Evolutionary conservation across 2,888 invertebrate genomes (phyloP).

Genomic region (Corbicula japonica): DNA sequence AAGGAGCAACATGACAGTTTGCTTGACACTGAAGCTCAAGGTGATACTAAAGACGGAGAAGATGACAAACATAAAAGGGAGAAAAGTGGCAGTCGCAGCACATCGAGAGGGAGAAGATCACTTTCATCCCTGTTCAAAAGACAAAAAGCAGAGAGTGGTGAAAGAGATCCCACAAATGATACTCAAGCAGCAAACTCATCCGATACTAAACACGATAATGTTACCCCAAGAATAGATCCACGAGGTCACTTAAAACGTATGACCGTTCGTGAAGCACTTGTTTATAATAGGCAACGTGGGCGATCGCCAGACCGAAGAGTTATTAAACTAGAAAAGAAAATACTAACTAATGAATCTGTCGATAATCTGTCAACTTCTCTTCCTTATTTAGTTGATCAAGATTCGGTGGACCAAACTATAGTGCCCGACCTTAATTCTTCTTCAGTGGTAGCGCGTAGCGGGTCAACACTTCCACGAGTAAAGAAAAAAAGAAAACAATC

Average conservation of each 20-base stretch:
- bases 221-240: slow-evolving; percentile 67
- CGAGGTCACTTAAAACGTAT: slow-evolving; percentile 71
- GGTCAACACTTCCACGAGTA: slow-evolving; percentile 42
- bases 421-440: background rate
- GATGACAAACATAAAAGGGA: slow-evolving; percentile 12
- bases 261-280: slow-evolving; percentile 76
- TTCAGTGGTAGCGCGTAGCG: slow-evolving; percentile 18
- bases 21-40: background rate
- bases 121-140: slow-evolving; percentile 45
- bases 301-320: slow-evolving; percentile 56
- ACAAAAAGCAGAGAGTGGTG: slow-evolving; percentile 19
- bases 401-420: slow-evolving; percentile 16
- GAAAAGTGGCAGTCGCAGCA: slow-evolving; percentile 34
- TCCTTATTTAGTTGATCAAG: slow-evolving; percentile 51
- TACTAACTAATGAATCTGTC: slow-evolving; percentile 32
- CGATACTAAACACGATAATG: slow-evolving; percentile 34
- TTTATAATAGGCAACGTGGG: slow-evolving; percentile 65
- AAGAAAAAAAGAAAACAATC: slow-evolving; percentile 40
- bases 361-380: slow-evolving; percentile 47
- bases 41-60: background rate
- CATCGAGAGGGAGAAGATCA: slow-evolving; percentile 33
- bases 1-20: slow-evolving; percentile 7
- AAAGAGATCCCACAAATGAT: slow-evolving; percentile 11
- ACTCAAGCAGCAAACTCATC: slow-evolving; percentile 16
- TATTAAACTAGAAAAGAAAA: slow-evolving; percentile 46